Conservation (phyloP, 2,797 vertebrate genomes). For the Nyctalus aviator region DNA sequence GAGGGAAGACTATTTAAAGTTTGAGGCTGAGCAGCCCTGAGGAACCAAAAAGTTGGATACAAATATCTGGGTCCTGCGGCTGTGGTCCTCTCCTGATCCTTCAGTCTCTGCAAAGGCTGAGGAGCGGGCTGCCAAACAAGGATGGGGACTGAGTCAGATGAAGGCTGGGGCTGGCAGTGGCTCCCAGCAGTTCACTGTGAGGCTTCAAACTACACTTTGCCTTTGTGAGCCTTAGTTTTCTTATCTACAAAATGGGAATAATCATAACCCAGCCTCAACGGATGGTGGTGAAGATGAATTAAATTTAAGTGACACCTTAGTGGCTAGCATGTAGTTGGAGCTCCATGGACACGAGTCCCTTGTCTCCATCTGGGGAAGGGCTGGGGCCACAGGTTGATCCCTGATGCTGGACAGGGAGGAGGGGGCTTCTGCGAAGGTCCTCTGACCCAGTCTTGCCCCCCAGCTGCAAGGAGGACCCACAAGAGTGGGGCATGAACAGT, state of each 20-base stretch:
- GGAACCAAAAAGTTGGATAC: not conserved
- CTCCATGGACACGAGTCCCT: not conserved
- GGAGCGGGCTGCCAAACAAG: not conserved
- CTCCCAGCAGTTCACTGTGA: not conserved
- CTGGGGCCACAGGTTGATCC: not conserved
- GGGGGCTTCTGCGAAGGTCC: not conserved
- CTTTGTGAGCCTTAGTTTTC: not conserved
- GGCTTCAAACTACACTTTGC: not conserved
- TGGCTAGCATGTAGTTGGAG: not conserved
- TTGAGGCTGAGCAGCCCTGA: not conserved
- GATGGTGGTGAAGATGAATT: not conserved
- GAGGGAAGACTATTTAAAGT: conserved; percentile 54
- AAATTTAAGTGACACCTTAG: too few species aligned
- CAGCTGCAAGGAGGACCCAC: not conserved
- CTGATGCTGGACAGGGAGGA: too few species aligned
- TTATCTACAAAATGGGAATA: not conserved
- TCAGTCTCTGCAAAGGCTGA: not conserved
- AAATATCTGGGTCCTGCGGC: not conserved
- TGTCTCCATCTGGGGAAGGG: not conserved
- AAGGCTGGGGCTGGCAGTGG: not conserved
- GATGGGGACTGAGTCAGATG: too few species aligned
- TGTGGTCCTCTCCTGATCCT: not conserved
- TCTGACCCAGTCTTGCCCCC: not conserved
- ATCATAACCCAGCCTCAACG: accelerated
- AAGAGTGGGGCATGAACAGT: not conserved